A percentile compares a stretch with the other conserved stretches of the same genome.
phyloP scores from a whole-genome alignment of 2,797 vertebrate species.

The Acipenser oxyrinchus region DNA sequence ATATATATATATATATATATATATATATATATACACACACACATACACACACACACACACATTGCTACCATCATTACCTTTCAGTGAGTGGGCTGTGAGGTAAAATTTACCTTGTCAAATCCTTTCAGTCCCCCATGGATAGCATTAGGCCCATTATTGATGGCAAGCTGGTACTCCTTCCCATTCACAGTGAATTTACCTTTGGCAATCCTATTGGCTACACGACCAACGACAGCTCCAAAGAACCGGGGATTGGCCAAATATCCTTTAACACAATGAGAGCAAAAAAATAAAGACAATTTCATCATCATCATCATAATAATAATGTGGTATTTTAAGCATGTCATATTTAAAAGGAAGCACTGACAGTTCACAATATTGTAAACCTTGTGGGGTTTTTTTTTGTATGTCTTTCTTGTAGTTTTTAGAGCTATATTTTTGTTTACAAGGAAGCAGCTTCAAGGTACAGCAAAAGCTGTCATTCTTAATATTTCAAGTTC shows the following conservation, averaged over 20 bases:
- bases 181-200: slow-evolving; percentile 68
- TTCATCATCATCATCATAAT: background rate
- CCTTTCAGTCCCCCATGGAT: slow-evolving; percentile 81
- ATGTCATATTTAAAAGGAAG: background rate
- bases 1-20: too few relatives aligned
- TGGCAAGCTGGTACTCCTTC: slow-evolving; percentile 65
- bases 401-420: background rate
- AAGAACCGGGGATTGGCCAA: slow-evolving; percentile 73
- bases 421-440: background rate
- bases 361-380: background rate
- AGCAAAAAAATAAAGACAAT: background rate
- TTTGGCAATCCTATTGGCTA: slow-evolving; percentile 81
- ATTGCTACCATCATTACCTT: too few relatives aligned
- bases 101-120: slow-evolving; percentile 76
- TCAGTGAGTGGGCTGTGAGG: too few relatives aligned
- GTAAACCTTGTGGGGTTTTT: background rate
- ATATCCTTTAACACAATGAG: slow-evolving; percentile 62
- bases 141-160: slow-evolving; percentile 82
- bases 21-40: too few relatives aligned
- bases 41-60: too few relatives aligned
- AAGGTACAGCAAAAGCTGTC: too few relatives aligned
- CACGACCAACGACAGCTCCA: slow-evolving; percentile 77
- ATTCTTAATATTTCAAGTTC: too few relatives aligned
- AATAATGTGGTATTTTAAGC: background rate
- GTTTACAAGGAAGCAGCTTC: slow-evolving; percentile 2